A percentile compares a stretch with the other conserved stretches of the same genome.
Conservation (phyloP, 2,113 vertebrate genomes). For the Rhineura floridana region DNA sequence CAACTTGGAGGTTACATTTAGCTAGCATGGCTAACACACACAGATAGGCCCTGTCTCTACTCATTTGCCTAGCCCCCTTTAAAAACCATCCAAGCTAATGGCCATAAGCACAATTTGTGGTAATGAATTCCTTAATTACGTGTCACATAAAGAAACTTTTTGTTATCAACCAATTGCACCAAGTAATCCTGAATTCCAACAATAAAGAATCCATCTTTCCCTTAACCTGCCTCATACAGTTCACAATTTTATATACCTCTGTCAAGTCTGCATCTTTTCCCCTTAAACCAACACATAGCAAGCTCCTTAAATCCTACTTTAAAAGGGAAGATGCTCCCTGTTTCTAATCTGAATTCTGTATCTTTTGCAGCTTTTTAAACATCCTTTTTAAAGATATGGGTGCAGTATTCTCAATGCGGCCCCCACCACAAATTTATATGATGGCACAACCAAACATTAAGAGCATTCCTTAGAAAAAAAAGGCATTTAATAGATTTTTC, state of each 20-base stretch:
- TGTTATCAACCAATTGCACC: not conserved
- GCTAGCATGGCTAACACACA: not conserved
- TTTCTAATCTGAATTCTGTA: not conserved
- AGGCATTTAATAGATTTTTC: conserved; percentile 46
- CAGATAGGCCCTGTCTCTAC: not conserved
- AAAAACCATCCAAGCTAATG: not conserved
- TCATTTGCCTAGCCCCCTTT: not conserved
- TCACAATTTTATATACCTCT: not conserved
- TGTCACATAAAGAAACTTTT: not conserved
- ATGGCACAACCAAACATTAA: not conserved
- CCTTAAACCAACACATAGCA: not conserved
- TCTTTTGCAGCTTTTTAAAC: not conserved
- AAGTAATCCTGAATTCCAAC: not conserved
- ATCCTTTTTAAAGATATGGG: not conserved
- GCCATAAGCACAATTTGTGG: not conserved
- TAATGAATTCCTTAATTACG: not conserved
- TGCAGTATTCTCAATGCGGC: not conserved
- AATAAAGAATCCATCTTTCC: not conserved
- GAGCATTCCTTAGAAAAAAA: conserved; percentile 26
- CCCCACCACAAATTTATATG: not conserved
- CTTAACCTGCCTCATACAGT: not conserved
- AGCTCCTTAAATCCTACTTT: not conserved
- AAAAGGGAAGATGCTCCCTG: not conserved
- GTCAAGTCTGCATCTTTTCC: not conserved
- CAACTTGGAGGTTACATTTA: not conserved